Conservation (phyloP, 37 sponge, comb jelly and placozoan species). For the Oscarella lobularis region DNA sequence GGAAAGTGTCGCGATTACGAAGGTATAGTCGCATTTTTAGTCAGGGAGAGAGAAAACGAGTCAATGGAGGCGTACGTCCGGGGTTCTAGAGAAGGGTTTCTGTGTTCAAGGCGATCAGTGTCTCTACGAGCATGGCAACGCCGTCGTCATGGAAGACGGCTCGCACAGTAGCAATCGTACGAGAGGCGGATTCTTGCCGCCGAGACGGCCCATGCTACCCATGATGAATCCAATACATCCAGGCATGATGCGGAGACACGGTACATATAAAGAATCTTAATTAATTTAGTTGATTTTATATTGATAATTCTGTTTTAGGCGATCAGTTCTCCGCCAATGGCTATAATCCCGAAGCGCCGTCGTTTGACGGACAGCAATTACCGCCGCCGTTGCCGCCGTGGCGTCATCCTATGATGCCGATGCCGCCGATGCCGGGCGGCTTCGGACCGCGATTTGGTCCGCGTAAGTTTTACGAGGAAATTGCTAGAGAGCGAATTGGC, state of each 20-base stretch:
- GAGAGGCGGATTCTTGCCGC: too few relatives aligned
- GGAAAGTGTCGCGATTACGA: background rate
- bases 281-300: too few relatives aligned
- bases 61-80: background rate
- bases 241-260: too few relatives aligned
- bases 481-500: too few relatives aligned
- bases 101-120: constrained; percentile 89
- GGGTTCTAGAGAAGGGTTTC: constrained; percentile 81
- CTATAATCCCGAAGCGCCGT: background rate
- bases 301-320: background rate
- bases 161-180: too few relatives aligned
- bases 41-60: background rate
- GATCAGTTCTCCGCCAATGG: background rate
- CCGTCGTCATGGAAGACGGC: constrained; percentile 73
- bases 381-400: constrained; percentile 26
- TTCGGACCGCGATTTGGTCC: constrained; percentile 9
- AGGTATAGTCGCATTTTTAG: background rate
- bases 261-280: too few relatives aligned
- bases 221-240: too few relatives aligned
- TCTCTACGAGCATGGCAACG: constrained; percentile 94
- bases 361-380: background rate
- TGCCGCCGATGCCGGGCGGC: constrained; percentile 1
- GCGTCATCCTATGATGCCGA: constrained; percentile 11
- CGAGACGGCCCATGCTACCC: too few relatives aligned
- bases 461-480: too few relatives aligned